Base-by-base conservation (phyloP, 1,140 invertebrate genomes). In the Drosophila teissieri region DNA sequence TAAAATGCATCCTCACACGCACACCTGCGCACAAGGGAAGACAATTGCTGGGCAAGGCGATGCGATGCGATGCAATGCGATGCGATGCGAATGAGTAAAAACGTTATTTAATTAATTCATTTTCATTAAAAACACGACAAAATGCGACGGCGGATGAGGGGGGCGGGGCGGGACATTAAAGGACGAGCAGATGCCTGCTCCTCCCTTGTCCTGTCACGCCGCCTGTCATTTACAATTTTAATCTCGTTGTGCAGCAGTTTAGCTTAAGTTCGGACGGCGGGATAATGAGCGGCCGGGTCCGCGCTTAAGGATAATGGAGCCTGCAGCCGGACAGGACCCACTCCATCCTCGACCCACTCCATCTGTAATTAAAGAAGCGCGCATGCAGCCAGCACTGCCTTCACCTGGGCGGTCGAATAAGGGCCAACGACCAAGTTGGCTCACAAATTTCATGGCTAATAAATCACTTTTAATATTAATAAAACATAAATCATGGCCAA, bases 381-480 rank as follows among this genome's bases (percentile, higher is more conserved):
- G 80, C 52, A 70, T 72, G 76, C 61, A 83, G 62, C 67, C 54
- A 51, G 69, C 58, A 34, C 55, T 40, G 11, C 42, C 42, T 42
- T 55, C 15, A 57, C 27, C 56, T 57, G 72, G 42, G 40, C 22
- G 72, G 42, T 44, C 22, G 36, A 57, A 27, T 51, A 65, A 61
- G 64, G 64, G 55, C 62, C 54, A 42, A 46, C 60, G 53, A 37
- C 64, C 45, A 65, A 70, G 49, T 70, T 70, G 39, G 27, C 65
- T 36, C 52, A 48, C 68, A 46, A 80, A 73, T 88, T 88, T 88
- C 79, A 89, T 90, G 85, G 80, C 84, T 89, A 89, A 89, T 89
- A 90, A 89, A 89, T 89, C 84, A 89, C 77, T 89, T 89, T 89
- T 89, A 89, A 89, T 89, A 89, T 89, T 89, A 89, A 89, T 89